These are phyloP conservation scores for Castor canadensis DNA, from an alignment of 2,113 vertebrate species.

Conservation along the genomic window DNA sequence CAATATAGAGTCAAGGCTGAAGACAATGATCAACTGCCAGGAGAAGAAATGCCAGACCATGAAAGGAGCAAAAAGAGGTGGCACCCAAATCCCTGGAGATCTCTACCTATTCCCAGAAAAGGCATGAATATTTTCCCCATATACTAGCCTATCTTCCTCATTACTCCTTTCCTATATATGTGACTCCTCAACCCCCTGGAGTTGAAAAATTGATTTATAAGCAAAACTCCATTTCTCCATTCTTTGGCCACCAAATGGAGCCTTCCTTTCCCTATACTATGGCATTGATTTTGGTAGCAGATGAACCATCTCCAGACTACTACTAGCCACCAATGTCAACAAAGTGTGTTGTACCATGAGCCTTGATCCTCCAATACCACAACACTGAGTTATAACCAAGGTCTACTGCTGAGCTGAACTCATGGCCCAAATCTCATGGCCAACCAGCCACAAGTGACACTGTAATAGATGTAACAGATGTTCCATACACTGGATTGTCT, in stretches of 20 bases:
- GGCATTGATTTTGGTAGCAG: too few species aligned
- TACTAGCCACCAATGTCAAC: too few species aligned
- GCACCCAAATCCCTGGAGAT: neutral
- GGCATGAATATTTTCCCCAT: too few species aligned
- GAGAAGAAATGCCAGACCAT: neutral
- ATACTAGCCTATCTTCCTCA: neutral
- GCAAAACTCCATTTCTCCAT: neutral
- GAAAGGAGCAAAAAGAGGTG: neutral
- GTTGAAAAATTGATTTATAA: neutral
- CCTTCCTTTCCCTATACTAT: neutral
- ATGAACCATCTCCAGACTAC: too few species aligned
- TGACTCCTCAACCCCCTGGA: neutral
- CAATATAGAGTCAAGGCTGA: neutral
- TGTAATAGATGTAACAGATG: too few species aligned
- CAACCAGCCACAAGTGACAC: too few species aligned
- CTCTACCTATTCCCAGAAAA: neutral
- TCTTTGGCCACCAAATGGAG: neutral
- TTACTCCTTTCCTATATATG: neutral
- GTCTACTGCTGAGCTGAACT: too few species aligned
- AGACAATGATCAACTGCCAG: neutral
- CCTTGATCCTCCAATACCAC: too few species aligned
- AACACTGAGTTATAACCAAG: too few species aligned
- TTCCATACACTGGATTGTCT: too few species aligned
- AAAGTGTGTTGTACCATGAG: too few species aligned
- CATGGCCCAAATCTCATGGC: too few species aligned